Evolutionary conservation across 1,140 invertebrate genomes (phyloP).

Genomic region (Panulirus ornatus): DNA sequence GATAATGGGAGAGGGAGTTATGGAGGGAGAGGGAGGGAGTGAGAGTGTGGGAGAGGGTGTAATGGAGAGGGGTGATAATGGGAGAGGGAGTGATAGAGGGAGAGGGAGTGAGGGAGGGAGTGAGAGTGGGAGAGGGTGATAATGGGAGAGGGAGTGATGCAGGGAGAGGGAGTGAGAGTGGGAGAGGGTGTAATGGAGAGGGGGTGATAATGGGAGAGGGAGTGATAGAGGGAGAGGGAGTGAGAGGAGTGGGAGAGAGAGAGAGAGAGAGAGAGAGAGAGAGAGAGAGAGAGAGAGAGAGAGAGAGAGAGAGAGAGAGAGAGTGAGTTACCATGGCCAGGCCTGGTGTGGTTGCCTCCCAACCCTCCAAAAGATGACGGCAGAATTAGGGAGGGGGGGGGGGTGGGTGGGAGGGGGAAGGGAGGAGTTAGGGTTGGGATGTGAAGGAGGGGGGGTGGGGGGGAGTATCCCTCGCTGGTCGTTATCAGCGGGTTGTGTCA

Average conservation of each 20-base stretch:
- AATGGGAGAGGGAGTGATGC: neutral
- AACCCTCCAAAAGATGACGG: neutral
- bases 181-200: neutral
- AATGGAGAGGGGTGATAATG: neutral
- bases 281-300: neutral
- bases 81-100: neutral
- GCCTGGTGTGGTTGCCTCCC: neutral
- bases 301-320: neutral
- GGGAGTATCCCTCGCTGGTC: neutral
- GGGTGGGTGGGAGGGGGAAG: no score
- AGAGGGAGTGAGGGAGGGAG: neutral
- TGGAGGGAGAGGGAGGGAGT: neutral
- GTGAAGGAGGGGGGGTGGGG: neutral
- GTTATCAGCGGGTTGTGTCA: constrained; percentile 25
- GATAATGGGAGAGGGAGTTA: neutral
- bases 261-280: neutral
- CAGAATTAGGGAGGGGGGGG: neutral
- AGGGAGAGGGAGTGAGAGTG: neutral
- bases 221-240: neutral
- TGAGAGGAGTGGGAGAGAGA: neutral
- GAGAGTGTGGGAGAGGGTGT: neutral
- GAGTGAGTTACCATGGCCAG: neutral
- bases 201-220: no score
- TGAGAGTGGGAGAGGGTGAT: neutral
- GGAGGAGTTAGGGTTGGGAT: no score